Conservation (phyloP, 23 tunicate genomes). For the Ascidia mentula region DNA sequence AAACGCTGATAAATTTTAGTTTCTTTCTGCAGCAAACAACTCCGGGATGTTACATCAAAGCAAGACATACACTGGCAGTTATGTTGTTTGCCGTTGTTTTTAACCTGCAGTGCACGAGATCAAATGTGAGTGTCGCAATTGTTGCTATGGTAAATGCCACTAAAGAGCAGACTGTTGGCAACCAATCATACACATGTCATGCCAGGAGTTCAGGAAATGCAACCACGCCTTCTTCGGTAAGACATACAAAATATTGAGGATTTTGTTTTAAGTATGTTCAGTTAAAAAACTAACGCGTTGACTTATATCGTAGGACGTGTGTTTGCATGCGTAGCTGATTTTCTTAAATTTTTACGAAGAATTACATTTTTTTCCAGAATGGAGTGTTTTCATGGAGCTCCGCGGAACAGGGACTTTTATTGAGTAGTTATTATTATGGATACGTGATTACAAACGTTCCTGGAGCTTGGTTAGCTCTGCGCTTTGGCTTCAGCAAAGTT, state of each 20-base stretch:
- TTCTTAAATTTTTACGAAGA: too few species aligned
- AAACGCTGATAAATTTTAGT: too few species aligned
- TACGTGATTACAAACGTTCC: not conserved
- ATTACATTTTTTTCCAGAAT: too few species aligned
- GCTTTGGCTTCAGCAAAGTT: not conserved
- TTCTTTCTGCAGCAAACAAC: not conserved
- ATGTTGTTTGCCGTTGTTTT: constrained; percentile 29
- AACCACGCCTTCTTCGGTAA: not conserved
- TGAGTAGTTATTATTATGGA: not conserved
- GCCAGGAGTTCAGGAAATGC: constrained; percentile 14
- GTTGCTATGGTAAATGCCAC: constrained; percentile 85
- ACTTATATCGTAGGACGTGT: too few species aligned
- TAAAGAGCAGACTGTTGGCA: not conserved
- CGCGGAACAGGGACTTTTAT: not conserved
- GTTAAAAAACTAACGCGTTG: too few species aligned
- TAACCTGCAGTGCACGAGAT: constrained; percentile 38
- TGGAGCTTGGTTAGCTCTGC: not conserved
- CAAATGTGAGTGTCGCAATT: constrained; percentile 58
- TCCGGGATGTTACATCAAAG: constrained; percentile 41
- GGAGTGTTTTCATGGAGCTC: not conserved
- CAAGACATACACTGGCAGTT: constrained; percentile 56
- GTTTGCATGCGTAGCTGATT: too few species aligned
- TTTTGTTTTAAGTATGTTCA: not conserved
- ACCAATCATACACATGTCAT: constrained; percentile 32
- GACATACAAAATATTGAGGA: too few species aligned